Evolutionary conservation across 2,797 vertebrate species (phyloP), one percentile per base, ranked within the genome.

Genomic region (Anabacerthia variegaticeps): DNA sequence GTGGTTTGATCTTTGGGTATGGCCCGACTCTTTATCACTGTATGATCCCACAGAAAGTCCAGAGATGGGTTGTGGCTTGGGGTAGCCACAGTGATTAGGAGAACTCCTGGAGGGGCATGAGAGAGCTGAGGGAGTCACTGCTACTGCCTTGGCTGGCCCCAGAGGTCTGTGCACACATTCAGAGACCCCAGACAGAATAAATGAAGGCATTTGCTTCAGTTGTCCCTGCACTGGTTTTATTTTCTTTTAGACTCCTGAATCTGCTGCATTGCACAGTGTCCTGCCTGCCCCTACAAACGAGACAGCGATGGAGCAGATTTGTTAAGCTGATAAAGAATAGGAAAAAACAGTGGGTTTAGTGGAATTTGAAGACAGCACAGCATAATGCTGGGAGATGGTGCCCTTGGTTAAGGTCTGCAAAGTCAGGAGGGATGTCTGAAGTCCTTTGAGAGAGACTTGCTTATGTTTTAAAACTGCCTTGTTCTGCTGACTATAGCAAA

Each of bases 401-500:
- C 51, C 67, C 66, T 78, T 96, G 36, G 28, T 66, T 51, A 73
- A 41, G 30, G 28, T 65, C 48, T 27, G 34, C 75, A 56, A 79
- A 82, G 72, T 89, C 85, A 79, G 1, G 12, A 34, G 36, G 34
- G 24, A 27, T 20, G 34, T 82, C 73, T 73, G 54, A 73, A 58
- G 27, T 71, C 30, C 20, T 54, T 32, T 48, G 19, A 71, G 74
- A 54, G 48, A 52, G 17, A 39, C 28, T 65, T 20, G 13, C 16
- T 82, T 89, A 8, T 6, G 24, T 61, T 87, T 85, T 51, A 56
- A 44, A 65, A 89, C 10, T 32, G 43, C 19, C 14, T 41, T 3
- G 27, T 56, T 61, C 76, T 88, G 65, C 84, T 95, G 85, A 88
- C 41, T 43, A 4, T 36, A 92, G 75, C 43, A 79, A 82, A 87